Conservation (phyloP, 2,113 vertebrate genomes). For the Gymnorhina tibicen region DNA sequence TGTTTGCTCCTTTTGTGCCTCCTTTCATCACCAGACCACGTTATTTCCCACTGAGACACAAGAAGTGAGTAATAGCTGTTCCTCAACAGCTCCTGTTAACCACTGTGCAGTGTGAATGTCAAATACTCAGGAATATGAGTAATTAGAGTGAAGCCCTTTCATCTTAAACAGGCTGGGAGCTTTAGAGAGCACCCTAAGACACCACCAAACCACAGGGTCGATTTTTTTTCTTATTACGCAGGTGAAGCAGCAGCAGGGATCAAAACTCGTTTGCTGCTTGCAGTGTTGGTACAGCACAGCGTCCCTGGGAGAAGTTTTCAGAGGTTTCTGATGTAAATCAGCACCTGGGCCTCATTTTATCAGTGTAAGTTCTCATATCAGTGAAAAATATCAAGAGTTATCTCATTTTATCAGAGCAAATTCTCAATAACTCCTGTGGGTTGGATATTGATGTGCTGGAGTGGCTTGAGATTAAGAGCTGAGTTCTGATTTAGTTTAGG, state of each 20-base stretch:
- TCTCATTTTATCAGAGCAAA: not conserved
- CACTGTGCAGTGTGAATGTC: not conserved
- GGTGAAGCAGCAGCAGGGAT: not conserved
- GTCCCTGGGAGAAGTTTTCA: not conserved
- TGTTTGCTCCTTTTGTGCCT: not conserved
- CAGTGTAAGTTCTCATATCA: not conserved
- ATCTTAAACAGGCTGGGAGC: not conserved
- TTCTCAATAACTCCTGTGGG: constrained; percentile 5
- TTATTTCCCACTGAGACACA: not conserved
- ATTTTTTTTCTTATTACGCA: not conserved
- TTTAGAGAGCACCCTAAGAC: not conserved
- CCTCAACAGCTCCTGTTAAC: constrained; percentile 4
- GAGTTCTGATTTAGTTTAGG: not conserved
- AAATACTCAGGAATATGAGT: constrained; percentile 9
- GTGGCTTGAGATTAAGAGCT: not conserved
- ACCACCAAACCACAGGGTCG: not conserved
- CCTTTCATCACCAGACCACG: not conserved
- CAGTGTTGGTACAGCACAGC: not conserved
- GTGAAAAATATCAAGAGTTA: not conserved
- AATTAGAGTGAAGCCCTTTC: not conserved
- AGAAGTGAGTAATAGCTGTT: not conserved
- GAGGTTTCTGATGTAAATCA: not conserved
- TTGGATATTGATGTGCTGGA: not conserved
- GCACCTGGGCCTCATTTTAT: not conserved
- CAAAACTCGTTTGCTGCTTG: not conserved